These are phyloP conservation scores for Enteromius fasciolatus DNA, from an alignment of 2,797 vertebrate species.

Conservation along the genomic window DNA sequence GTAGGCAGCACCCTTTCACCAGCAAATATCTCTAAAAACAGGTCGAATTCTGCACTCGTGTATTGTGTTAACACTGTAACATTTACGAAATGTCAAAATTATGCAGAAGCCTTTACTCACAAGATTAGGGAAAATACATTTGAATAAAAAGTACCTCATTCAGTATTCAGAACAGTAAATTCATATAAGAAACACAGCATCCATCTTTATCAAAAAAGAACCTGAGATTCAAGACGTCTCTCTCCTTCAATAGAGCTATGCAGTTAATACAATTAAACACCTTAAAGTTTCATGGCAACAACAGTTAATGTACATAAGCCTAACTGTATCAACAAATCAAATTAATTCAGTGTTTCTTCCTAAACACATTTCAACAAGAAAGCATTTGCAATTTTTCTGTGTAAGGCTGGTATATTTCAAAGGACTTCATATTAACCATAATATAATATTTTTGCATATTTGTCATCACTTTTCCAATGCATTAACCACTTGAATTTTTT, in stretches of 20 bases:
- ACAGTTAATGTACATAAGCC: neutral
- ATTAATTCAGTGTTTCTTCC: conserved; percentile 9
- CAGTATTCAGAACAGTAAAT: conserved; percentile 18
- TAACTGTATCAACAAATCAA: conserved; percentile 1
- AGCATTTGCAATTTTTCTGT: neutral
- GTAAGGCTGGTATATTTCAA: neutral
- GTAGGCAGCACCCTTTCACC: neutral
- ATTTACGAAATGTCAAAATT: conserved; percentile 15
- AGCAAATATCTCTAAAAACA: neutral
- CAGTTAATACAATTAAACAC: conserved; percentile 7
- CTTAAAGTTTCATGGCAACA: conserved; percentile 1
- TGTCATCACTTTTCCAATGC: neutral
- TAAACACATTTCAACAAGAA: conserved; percentile 13
- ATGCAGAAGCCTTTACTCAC: neutral
- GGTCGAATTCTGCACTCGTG: neutral
- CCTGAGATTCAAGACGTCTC: conserved; percentile 43
- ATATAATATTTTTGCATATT: conserved; percentile 15
- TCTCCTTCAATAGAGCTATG: conserved; percentile 13
- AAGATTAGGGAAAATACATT: conserved; percentile 1
- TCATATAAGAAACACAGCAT: conserved; percentile 27
- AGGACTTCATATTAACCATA: neutral
- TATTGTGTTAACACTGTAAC: conserved; percentile 23
- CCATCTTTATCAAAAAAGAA: conserved; percentile 29
- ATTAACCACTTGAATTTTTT: neutral
- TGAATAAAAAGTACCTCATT: conserved; percentile 26